These are phyloP conservation scores for Climacteris rufus DNA, from an alignment of 2,113 vertebrate genomes.

Conservation along the genomic window DNA sequence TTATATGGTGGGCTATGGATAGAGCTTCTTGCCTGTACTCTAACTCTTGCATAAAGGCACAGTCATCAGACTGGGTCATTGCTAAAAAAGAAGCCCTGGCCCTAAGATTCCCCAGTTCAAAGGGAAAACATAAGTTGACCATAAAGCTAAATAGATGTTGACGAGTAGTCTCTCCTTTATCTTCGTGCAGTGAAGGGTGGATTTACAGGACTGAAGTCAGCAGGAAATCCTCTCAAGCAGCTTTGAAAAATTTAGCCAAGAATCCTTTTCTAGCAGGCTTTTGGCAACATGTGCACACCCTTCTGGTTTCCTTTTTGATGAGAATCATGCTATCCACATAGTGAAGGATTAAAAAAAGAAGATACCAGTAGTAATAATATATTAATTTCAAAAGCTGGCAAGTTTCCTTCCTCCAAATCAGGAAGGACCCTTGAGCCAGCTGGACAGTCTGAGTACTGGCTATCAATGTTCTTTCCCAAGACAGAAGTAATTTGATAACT, in stretches of 20 bases:
- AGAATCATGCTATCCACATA: not conserved
- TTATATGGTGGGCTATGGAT: not conserved
- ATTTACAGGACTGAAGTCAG: not conserved
- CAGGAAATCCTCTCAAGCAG: slow-evolving; percentile 14
- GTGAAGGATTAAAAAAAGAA: slow-evolving; percentile 34
- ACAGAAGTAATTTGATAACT: not conserved
- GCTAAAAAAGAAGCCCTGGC: not conserved
- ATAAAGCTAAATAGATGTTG: not conserved
- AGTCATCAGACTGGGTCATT: not conserved
- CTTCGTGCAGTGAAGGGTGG: not conserved
- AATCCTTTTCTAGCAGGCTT: slow-evolving; percentile 7
- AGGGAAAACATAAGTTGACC: not conserved
- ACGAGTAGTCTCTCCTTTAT: not conserved
- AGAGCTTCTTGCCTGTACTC: not conserved
- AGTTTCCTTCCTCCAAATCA: not conserved
- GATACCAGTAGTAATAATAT: slow-evolving; percentile 1
- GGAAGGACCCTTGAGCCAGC: slow-evolving; percentile 1
- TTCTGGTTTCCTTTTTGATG: slow-evolving; percentile 25
- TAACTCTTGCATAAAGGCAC: not conserved
- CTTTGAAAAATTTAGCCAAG: slow-evolving; percentile 25
- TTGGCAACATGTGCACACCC: not conserved
- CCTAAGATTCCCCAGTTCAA: not conserved
- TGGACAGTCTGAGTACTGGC: not conserved
- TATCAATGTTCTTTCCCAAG: not conserved
- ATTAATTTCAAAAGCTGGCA: slow-evolving; percentile 17